Percentiles rank a stretch among this genome's conserved stretches.
These are phyloP conservation scores for Probosciger aterrimus DNA, from an alignment of 2,113 vertebrate species.

Conservation along the genomic window DNA sequence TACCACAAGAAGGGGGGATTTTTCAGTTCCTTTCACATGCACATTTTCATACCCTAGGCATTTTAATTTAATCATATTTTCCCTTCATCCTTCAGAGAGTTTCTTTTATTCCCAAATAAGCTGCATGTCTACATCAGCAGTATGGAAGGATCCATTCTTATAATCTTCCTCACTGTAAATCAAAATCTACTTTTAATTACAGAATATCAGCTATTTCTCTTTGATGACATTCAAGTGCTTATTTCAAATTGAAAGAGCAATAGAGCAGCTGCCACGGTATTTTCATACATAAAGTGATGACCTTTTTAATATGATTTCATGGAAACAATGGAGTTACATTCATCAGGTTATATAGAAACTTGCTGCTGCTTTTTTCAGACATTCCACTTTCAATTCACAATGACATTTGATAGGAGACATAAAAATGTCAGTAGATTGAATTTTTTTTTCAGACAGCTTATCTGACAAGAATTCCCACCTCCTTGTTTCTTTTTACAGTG, in stretches of 20 bases:
- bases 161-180: neutral
- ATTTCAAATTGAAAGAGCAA: conserved; percentile 51
- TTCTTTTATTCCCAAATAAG: conserved; percentile 29
- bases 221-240: conserved; percentile 44
- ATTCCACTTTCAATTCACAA: conserved; percentile 36
- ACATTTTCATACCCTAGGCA: conserved; percentile 19
- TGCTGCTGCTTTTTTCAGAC: conserved; percentile 19
- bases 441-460: neutral
- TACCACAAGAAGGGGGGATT: neutral
- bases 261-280: conserved; percentile 44
- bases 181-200: conserved; percentile 60
- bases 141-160: neutral
- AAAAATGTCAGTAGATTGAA: conserved; percentile 46
- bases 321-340: conserved; percentile 52
- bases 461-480: neutral
- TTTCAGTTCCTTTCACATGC: conserved; percentile 27
- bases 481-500: neutral
- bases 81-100: conserved; percentile 2
- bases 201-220: neutral
- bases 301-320: conserved; percentile 63
- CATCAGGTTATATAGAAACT: conserved; percentile 33
- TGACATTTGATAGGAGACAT: conserved; percentile 67
- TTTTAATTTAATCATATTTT: conserved; percentile 36
- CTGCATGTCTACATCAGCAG: neutral
- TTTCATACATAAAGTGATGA: conserved; percentile 35